A percentile compares a stretch with the other conserved stretches of the same genome.
Evolutionary conservation across 2,888 invertebrate species (phyloP).

Genomic region (Cabera pusaria): DNA sequence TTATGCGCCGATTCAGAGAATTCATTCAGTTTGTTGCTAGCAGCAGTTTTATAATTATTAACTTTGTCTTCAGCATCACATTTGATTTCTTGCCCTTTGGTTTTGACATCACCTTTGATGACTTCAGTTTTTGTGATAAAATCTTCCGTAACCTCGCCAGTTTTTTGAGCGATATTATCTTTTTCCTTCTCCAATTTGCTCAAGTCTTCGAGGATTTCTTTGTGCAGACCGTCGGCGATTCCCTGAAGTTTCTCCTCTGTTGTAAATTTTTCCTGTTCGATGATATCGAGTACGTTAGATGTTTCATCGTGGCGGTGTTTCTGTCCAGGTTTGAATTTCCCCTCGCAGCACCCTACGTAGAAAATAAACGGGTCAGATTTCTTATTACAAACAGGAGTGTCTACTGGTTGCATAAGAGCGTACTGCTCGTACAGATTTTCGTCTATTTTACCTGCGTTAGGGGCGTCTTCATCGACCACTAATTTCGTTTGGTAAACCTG

Average conservation of each 20-base stretch:
- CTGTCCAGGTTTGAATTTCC: slow-evolving; percentile 55
- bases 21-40: slow-evolving; percentile 48
- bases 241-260: slow-evolving; percentile 65
- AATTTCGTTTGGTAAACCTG: slow-evolving; percentile 69
- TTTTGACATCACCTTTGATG: slow-evolving; percentile 46
- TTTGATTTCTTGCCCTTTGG: slow-evolving; percentile 49
- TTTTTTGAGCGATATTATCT: slow-evolving; percentile 59
- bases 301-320: slow-evolving; percentile 75
- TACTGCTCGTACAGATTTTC: slow-evolving; percentile 70
- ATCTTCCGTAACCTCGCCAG: slow-evolving; percentile 50
- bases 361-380: slow-evolving; percentile 66
- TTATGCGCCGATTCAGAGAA: slow-evolving; percentile 48
- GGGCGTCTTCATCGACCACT: slow-evolving; percentile 69
- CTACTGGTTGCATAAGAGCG: slow-evolving; percentile 73
- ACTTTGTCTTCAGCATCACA: slow-evolving; percentile 46
- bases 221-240: slow-evolving; percentile 50
- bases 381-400: slow-evolving; percentile 58
- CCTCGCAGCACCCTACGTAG: slow-evolving; percentile 66
- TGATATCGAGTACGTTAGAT: slow-evolving; percentile 65
- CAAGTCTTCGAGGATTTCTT: slow-evolving; percentile 53
- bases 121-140: slow-evolving; percentile 47
- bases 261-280: slow-evolving; percentile 70
- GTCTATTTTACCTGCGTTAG: slow-evolving; percentile 37
- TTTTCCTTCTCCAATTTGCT: slow-evolving; percentile 62
- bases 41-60: slow-evolving; percentile 42